phyloP scores from a whole-genome alignment of 1,140 invertebrate species.

The Hyles vespertilio region DNA sequence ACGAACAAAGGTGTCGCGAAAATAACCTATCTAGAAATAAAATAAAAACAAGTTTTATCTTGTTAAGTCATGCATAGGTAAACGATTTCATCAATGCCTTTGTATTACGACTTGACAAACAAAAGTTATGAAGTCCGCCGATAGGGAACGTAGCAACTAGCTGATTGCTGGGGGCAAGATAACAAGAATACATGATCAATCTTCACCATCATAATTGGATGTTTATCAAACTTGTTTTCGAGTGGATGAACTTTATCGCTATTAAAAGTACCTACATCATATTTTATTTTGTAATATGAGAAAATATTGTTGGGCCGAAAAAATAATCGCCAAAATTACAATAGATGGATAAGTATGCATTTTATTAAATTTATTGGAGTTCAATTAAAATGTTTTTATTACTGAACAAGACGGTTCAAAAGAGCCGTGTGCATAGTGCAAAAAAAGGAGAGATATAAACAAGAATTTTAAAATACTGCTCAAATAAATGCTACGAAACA shows the following conservation, averaged over 20 bases:
- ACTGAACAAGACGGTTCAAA: no score
- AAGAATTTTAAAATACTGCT: no score
- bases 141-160: slow-evolving; percentile 36
- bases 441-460: no score
- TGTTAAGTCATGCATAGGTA: slow-evolving; percentile 19
- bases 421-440: no score
- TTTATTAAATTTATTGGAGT: no score
- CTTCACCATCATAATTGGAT: slow-evolving; percentile 9
- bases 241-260: slow-evolving; percentile 3
- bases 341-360: no score
- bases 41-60: slow-evolving; percentile 18
- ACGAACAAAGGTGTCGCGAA: no score
- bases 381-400: no score
- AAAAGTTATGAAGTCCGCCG: slow-evolving; percentile 1
- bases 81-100: slow-evolving; percentile 23
- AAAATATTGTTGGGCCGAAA: no score
- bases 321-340: no score
- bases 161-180: slow-evolving; percentile 33
- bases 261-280: background rate
- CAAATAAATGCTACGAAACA: no score
- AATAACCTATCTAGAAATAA: background rate
- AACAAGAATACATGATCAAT: slow-evolving; percentile 24
- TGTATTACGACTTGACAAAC: slow-evolving; percentile 9
- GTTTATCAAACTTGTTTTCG: slow-evolving; percentile 9
- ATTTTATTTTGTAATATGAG: no score